Evolutionary conservation across 2,888 invertebrate genomes (phyloP).

Genomic region (Mylabris sibirica): DNA sequence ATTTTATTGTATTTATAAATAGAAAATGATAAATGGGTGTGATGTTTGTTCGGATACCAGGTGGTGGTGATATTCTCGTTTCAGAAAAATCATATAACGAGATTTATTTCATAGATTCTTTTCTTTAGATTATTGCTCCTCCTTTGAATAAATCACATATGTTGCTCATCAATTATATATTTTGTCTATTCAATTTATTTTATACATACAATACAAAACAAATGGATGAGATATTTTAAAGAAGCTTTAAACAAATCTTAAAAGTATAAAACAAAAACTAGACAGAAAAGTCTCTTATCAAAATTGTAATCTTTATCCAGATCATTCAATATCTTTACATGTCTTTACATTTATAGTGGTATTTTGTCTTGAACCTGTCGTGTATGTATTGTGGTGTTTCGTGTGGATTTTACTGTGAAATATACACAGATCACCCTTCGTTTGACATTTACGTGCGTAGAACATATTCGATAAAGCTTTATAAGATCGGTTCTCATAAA

Average conservation of each 20-base stretch:
- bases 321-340: too few species aligned
- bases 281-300: too few species aligned
- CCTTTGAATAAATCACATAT: conserved; percentile 17
- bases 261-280: conserved; percentile 9
- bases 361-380: background rate
- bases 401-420: background rate
- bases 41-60: conserved; percentile 30
- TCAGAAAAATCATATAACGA: conserved; percentile 27
- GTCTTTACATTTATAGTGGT: background rate
- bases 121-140: conserved; percentile 3
- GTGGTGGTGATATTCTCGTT: conserved; percentile 29
- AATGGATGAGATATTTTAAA: background rate
- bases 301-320: too few species aligned
- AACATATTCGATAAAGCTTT: background rate
- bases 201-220: conserved; percentile 19
- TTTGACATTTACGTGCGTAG: background rate
- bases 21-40: conserved; percentile 29
- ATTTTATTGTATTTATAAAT: conserved; percentile 26
- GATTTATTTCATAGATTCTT: conserved; percentile 20
- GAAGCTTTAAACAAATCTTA: too few species aligned
- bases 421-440: too few species aligned
- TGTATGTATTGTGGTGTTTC: background rate
- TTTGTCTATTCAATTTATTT: conserved; percentile 21
- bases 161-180: conserved; percentile 25
- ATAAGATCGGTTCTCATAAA: too few species aligned